These are phyloP conservation scores for Xestia sexstrigata DNA, from an alignment of 2,888 invertebrate species.

Conservation along the genomic window DNA sequence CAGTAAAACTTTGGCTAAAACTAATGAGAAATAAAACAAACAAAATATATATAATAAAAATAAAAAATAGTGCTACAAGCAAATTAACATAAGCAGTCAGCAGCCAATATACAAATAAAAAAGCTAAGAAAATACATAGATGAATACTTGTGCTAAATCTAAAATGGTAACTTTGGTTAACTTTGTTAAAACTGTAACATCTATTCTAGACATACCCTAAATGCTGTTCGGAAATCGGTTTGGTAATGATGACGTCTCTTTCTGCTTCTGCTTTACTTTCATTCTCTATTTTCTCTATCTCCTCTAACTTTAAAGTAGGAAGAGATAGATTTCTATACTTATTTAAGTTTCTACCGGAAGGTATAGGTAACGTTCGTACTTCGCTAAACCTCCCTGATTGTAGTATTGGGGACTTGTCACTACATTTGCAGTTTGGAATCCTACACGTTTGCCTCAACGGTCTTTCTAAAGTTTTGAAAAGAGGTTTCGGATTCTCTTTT, in stretches of 20 bases:
- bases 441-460: conserved; percentile 82
- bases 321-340: conserved; percentile 85
- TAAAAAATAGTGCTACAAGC: conserved; percentile 59
- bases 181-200: conserved; percentile 41
- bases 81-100: conserved; percentile 67
- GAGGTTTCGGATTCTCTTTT: conserved; percentile 80
- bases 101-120: conserved; percentile 75
- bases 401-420: conserved; percentile 71
- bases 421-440: conserved; percentile 88
- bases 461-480: conserved; percentile 80
- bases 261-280: conserved; percentile 79
- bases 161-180: conserved; percentile 70
- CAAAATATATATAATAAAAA: conserved; percentile 60
- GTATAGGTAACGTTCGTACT: conserved; percentile 81
- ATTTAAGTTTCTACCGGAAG: conserved; percentile 80
- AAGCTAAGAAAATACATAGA: conserved; percentile 65
- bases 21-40: conserved; percentile 56
- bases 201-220: conserved; percentile 89
- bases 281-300: conserved; percentile 77
- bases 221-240: conserved; percentile 90
- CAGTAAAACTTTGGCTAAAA: conserved; percentile 65
- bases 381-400: conserved; percentile 80
- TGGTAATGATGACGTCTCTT: conserved; percentile 78
- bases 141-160: conserved; percentile 72
- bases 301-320: conserved; percentile 86